Base-by-base conservation (phyloP, 2,797 vertebrate species). In the Cryptoprocta ferox region DNA sequence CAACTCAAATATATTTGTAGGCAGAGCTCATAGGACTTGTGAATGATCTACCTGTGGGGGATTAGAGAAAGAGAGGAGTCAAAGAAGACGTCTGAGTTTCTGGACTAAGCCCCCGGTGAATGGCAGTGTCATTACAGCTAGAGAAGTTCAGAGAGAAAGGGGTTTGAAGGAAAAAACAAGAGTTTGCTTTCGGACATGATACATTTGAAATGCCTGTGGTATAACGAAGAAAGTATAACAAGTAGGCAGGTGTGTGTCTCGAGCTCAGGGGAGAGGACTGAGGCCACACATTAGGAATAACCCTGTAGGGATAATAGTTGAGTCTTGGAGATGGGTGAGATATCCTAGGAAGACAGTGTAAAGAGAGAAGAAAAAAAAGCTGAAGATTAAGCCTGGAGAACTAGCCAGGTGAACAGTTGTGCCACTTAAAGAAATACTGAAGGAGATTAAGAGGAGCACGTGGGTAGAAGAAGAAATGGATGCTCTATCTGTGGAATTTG, bases 401-500 rank as follows among this genome's bases (percentile, higher is more conserved):
- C 24, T 56, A 95, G 11, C n/a, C 66, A 88, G 81, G 87, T 81
- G 37, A 88, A 78, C 5, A 71, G 45, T 32, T 82, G 61, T 39
- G 53, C 21, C 42, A 75, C 61, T 83, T n/a, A 84, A 83, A 88
- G 84, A 92, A 81, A 84, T 45, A 63, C 28, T 66, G 61, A 95
- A 63, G 32, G 48, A 75, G 68, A 92, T 83, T 87, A 75, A 71
- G 37, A 97, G 66, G 35, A 90, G 7, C 14, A 18, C 28, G 53
- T 78, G 68, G 75, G 87, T 92, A 87, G 56, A 66, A 75, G 32
- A 87, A 70, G 85, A 95, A 93, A 70, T 48, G 48, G 48, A 82
- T 73, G 19, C 78, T 53, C 93, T 90, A 79, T 63, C 21, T 84
- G 81, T 35, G 21, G 68, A 95, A 90, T 59, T 90, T 87, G 76